phyloP scores from a whole-genome alignment of 2,797 vertebrate genomes.

The Tragelaphus oryx region DNA sequence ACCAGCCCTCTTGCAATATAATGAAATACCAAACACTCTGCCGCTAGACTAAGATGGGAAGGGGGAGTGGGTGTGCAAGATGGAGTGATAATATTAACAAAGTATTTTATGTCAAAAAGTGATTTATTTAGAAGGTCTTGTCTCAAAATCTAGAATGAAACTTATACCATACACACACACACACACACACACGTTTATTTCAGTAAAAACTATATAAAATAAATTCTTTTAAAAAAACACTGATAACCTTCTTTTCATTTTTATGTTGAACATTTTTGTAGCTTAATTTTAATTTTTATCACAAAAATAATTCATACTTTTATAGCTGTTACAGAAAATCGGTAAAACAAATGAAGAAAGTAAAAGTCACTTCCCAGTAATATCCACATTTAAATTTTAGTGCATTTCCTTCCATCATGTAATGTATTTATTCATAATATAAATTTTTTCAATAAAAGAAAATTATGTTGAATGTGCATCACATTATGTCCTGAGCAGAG shows the following conservation, averaged over 20 bases:
- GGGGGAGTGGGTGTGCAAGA: accelerated
- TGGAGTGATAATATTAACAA: background rate
- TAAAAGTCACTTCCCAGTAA: background rate
- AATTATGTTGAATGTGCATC: background rate
- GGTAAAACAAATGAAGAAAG: background rate
- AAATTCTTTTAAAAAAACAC: background rate
- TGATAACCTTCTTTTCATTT: background rate
- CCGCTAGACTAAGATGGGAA: background rate
- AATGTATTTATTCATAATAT: background rate
- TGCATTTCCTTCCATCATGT: background rate
- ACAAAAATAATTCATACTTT: background rate
- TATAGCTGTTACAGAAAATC: constrained; percentile 8
- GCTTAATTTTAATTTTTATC: background rate
- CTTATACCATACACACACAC: background rate
- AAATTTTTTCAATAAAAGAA: background rate
- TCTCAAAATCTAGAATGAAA: background rate
- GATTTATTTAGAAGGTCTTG: background rate
- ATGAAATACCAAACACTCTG: background rate
- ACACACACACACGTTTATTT: background rate
- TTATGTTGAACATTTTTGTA: background rate
- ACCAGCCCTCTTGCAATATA: background rate
- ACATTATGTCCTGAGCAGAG: background rate
- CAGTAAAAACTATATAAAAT: too few relatives aligned
- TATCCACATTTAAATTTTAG: background rate
- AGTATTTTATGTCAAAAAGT: background rate